Evolutionary conservation across 1,140 invertebrate species (phyloP), one percentile per base, ranked within the genome.

Genomic region (Drosophila lini): DNA sequence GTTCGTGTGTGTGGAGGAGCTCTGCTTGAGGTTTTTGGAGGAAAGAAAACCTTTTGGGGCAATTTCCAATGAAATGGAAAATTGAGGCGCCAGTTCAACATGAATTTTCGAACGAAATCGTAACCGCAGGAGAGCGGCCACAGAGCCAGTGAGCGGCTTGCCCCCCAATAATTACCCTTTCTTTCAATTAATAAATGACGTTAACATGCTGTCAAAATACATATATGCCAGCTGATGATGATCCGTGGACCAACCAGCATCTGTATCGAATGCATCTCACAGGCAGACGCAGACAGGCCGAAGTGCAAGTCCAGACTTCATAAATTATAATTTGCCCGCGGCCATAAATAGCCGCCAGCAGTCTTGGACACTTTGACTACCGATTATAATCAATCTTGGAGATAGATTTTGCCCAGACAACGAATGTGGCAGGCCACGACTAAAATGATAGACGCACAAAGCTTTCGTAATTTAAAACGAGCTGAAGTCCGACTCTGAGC

Each of bases 371-470:
- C 70, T 90, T 90, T 71, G 86, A 90, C 86, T 90, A 90, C 86
- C 86, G 86, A 90, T 90, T 90, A 90, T 90, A 90, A 90, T 90
- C 86, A 90, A 90, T 90, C 86, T 90, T 90, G 48, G 68, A 83
- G 80, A 83, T 81, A 90, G 81, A 85, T 81, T 86, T 84, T 75
- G 78, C 65, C 75, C 63, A 76, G 64, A 77, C 70, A 67, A 64
- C 74, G 81, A 60, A 67, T 69, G 65, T 58, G 56, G 60, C 53
- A 60, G 56, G 76, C 81, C 73, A 78, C 79, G 74, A 67, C 70
- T 52, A 53, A 80, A 89, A 89, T 83, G 80, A 88, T 88, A 69
- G 57, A 67, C 76, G 63, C 36, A 58, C 78, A 55, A 71, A 86
- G 83, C 82, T 80, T 55, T 62, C 55, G 76, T 79, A 79, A 79